Base-by-base conservation (phyloP, 2,113 vertebrate species). In the Chrysochloris asiatica region DNA sequence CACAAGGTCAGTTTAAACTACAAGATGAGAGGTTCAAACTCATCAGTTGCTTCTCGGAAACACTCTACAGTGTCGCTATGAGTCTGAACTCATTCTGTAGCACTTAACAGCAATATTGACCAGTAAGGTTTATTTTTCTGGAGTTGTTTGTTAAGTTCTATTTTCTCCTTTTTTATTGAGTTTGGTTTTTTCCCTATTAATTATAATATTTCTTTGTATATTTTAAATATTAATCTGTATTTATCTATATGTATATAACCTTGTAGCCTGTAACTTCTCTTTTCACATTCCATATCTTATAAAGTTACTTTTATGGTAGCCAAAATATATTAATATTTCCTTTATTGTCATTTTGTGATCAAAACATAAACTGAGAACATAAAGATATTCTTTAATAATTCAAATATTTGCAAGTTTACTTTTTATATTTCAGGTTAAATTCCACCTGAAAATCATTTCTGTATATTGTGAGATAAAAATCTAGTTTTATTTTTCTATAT, bases 361-460 rank as follows among this genome's bases (percentile, higher is more conserved):
- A 67, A 2, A 45, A 56, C 11, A 19, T 48, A 72, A 38, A n/a
- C 17, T n/a, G n/a, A 73, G 52, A 22, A 19, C 10, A 54, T 28
- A 8, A 85, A 80, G 33, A 69, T 36, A 30, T 41, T 87, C 65
- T 75, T 86, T 43, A 8, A 12, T 59, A 69, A 69, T 45, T 69
- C 11, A 50, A 38, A 69, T 11, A 67, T 4, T 78, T 67, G 47
- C 21, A 28, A 6, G 3, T 88, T n/a, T 82, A 36, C 6, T 59
- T 84, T 89, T 83, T n/a, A 45, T 63, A 47, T 50, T 88, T 88
- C 77, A 19, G 22, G 83, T 89, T n/a, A 78, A 65, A 19, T 24
- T 52, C 11, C 21, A 36, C 17, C 59, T 61, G 13, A 72, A 3
- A 67, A 43, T 61, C 43, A 77, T 63, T 73, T 77, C 52, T 65